phyloP scores from a whole-genome alignment of 2,113 vertebrate genomes.

The Thermophis baileyi region DNA sequence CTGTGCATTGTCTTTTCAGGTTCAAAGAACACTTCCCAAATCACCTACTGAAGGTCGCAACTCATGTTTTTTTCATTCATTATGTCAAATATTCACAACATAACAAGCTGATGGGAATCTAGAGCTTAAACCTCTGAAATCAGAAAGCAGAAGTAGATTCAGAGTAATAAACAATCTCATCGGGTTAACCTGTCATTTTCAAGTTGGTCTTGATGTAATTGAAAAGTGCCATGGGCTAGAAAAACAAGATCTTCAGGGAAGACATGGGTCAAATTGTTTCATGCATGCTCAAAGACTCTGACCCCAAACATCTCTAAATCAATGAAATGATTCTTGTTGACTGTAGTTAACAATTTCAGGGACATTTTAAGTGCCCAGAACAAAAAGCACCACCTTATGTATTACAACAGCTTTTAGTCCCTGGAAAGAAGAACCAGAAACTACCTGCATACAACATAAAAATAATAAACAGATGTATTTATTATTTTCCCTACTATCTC shows the following conservation, averaged over 20 bases:
- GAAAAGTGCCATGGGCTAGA: not conserved
- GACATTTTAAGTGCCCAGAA: constrained; percentile 3
- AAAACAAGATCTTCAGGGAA: not conserved
- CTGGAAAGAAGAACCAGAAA: not conserved
- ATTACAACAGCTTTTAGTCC: not conserved
- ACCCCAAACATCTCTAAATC: not conserved
- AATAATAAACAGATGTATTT: constrained; percentile 19
- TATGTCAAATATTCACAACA: constrained; percentile 17
- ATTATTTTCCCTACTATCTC: not conserved
- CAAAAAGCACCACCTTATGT: not conserved
- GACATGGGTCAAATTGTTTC: not conserved
- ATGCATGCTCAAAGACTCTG: not conserved
- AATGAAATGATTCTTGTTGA: not conserved
- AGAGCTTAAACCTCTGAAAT: not conserved
- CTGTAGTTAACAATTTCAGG: not conserved
- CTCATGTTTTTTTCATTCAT: not conserved
- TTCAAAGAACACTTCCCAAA: not conserved
- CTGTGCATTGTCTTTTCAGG: not conserved
- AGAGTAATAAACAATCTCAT: constrained; percentile 8
- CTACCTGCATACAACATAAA: not conserved
- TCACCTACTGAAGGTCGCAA: not conserved
- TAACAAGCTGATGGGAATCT: not conserved
- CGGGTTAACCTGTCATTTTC: not conserved
- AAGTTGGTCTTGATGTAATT: constrained; percentile 1
- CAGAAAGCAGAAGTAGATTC: not conserved